Percentiles rank a stretch among this genome's conserved stretches.
Evolutionary conservation across 2,888 invertebrate genomes (phyloP).

Genomic region (Drosophila cracens): DNA sequence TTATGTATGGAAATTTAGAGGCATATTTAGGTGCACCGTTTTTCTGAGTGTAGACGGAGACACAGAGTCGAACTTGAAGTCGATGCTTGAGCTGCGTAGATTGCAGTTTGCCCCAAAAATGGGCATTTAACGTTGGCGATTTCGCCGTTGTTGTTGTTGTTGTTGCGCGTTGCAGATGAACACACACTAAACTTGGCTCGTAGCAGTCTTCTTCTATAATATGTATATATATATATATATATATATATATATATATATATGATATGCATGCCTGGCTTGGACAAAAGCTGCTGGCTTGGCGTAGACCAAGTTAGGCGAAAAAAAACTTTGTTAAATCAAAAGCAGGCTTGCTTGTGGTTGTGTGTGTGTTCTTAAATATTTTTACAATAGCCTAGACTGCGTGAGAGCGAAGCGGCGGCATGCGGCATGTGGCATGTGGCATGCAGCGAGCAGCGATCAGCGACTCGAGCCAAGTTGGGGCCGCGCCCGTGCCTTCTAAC

Average conservation of each 20-base stretch:
- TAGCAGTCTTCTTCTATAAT: slow-evolving; percentile 6
- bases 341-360: slow-evolving; percentile 32
- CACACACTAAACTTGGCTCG: slow-evolving; percentile 44
- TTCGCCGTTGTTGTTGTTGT: slow-evolving; percentile 7
- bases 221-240: slow-evolving; percentile 10
- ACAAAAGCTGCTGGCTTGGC: slow-evolving; percentile 50
- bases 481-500: slow-evolving; percentile 82
- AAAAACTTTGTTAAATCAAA: slow-evolving; percentile 72
- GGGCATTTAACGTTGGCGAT: slow-evolving; percentile 73
- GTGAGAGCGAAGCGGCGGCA: slow-evolving; percentile 52
- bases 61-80: slow-evolving; percentile 3
- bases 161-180: slow-evolving; percentile 43
- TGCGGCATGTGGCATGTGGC: slow-evolving; percentile 43
- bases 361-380: slow-evolving; percentile 67
- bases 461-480: slow-evolving; percentile 60
- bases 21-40: background rate
- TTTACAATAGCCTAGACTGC: slow-evolving; percentile 73
- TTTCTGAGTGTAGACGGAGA: background rate
- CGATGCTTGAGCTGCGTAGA: background rate
- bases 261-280: slow-evolving; percentile 23
- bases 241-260: slow-evolving; percentile 15
- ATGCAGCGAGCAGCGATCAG: slow-evolving; percentile 25
- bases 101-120: slow-evolving; percentile 70
- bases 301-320: slow-evolving; percentile 72
- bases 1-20: background rate